These are phyloP conservation scores for Spongilla lacustris DNA, from an alignment of 37 sponge, comb jelly and placozoan species.

Conservation along the genomic window DNA sequence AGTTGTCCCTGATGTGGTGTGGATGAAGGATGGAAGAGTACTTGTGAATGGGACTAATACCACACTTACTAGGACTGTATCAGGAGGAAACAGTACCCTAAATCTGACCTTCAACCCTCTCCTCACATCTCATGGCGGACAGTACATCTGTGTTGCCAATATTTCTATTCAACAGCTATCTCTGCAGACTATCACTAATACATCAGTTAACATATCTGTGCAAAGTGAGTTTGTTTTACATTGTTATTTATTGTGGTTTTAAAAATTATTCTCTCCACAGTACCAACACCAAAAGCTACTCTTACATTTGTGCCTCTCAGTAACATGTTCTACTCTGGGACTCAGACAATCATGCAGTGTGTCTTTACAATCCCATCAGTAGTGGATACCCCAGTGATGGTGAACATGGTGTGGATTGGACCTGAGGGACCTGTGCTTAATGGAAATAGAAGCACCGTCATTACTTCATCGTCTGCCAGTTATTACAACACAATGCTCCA, in stretches of 20 bases:
- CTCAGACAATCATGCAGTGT: not conserved
- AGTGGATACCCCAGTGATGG: not conserved
- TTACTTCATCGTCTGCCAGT: not conserved
- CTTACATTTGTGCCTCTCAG: too few relatives aligned
- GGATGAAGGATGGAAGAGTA: conserved; percentile 11
- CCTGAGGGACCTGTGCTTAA: not conserved
- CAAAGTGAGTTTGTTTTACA: not conserved
- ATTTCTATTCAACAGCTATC: not conserved
- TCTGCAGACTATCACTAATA: not conserved
- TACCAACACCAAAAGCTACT: not conserved
- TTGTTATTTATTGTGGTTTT: too few relatives aligned
- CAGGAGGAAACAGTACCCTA: not conserved
- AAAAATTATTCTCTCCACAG: not conserved
- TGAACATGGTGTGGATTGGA: not conserved
- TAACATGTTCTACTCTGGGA: not conserved
- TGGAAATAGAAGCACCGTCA: not conserved
- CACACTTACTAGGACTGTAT: not conserved
- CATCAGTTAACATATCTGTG: not conserved
- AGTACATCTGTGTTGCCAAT: not conserved
- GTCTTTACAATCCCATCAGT: not conserved
- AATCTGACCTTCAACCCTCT: not conserved
- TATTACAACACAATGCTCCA: not conserved
- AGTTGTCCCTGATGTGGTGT: conserved; percentile 11
- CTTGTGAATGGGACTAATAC: not conserved
- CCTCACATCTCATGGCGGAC: conserved; percentile 37